Percentiles rank a stretch among this genome's conserved stretches.
phyloP scores from a whole-genome alignment of 2,113 vertebrate species.

The Zeus faber region DNA sequence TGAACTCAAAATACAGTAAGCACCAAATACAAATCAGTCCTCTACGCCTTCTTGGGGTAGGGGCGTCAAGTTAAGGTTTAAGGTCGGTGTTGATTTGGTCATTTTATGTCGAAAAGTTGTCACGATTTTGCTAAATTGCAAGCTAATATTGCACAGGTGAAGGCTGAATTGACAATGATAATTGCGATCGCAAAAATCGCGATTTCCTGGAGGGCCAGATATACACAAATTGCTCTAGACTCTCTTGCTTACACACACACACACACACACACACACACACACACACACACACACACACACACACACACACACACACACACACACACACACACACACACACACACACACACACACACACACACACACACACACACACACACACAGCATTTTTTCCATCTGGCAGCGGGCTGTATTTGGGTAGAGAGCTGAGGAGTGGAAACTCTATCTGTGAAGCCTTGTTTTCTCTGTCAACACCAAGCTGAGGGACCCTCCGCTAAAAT shows the following conservation, averaged over 20 bases:
- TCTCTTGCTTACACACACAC: background rate
- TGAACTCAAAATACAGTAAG: no score
- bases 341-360: slow-evolving; percentile 22
- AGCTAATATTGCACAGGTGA: no score
- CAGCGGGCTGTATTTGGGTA: slow-evolving; percentile 54
- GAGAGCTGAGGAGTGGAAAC: slow-evolving; percentile 57
- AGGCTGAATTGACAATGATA: no score
- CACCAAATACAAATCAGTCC: no score
- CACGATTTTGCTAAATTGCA: no score
- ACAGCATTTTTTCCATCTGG: slow-evolving; percentile 55
- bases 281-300: background rate
- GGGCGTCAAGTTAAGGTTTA: no score
- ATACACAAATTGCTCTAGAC: background rate
- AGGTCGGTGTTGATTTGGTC: no score
- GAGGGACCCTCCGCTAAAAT: slow-evolving; percentile 38
- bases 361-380: slow-evolving; percentile 17
- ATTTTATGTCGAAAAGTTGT: no score
- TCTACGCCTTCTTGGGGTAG: no score
- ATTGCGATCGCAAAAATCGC: no score
- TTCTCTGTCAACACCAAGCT: slow-evolving; percentile 69
- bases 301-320: slow-evolving; percentile 3
- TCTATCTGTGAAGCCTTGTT: slow-evolving; percentile 62
- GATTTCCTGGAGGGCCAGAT: background rate
- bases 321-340: slow-evolving; percentile 7
- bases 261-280: background rate